Evolutionary conservation across 2,113 vertebrate species (phyloP).

Genomic region (Scortum barcoo): DNA sequence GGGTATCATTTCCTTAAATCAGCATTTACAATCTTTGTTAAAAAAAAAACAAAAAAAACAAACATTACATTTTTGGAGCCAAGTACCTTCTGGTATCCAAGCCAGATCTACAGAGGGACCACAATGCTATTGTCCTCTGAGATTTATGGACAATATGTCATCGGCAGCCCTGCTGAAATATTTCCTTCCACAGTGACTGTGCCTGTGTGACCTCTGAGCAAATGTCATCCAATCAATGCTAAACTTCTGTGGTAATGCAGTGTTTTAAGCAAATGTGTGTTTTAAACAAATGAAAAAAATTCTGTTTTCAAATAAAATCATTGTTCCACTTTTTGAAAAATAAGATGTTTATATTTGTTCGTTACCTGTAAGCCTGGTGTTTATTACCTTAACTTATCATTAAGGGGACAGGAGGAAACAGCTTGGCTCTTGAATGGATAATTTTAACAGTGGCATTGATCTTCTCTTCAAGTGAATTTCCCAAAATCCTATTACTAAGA

Average conservation of each 20-base stretch:
- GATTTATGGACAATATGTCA: slow-evolving; percentile 51
- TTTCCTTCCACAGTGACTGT: slow-evolving; percentile 45
- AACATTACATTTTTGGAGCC: slow-evolving; percentile 32
- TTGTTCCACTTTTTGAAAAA: not conserved
- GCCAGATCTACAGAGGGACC: slow-evolving; percentile 41
- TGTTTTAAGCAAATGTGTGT: not conserved
- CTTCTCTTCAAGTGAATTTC: not conserved
- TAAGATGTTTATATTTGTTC: not conserved
- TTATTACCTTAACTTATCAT: not conserved
- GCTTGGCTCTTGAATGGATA: not conserved
- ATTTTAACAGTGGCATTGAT: not conserved
- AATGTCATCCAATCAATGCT: not conserved
- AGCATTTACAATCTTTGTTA: slow-evolving; percentile 52
- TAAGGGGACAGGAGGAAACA: not conserved
- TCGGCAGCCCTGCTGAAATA: slow-evolving; percentile 35
- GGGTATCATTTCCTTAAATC: slow-evolving; percentile 56
- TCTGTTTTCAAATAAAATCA: not conserved
- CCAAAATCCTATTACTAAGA: not conserved
- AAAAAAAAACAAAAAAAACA: slow-evolving; percentile 23
- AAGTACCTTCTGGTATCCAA: slow-evolving; percentile 44
- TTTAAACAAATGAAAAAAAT: not conserved
- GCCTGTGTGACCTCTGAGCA: slow-evolving; percentile 39
- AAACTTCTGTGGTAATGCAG: not conserved
- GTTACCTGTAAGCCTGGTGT: no score
- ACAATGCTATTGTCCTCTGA: slow-evolving; percentile 50